Evolutionary conservation across 2,113 vertebrate species (phyloP).

Genomic region (Zosterops borbonicus): DNA sequence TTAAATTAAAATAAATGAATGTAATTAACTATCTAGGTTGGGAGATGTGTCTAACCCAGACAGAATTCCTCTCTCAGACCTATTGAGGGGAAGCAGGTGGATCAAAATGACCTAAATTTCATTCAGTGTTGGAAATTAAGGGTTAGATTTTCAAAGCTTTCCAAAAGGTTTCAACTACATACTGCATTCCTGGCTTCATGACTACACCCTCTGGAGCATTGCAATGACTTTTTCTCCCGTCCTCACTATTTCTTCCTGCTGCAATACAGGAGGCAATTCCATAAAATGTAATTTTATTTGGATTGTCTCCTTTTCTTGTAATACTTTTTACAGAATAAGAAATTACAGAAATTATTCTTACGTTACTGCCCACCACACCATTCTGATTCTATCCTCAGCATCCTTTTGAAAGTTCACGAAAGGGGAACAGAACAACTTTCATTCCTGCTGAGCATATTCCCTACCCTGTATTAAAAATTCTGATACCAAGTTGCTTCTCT

Average conservation of each 20-base stretch:
- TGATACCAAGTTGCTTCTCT: constrained; percentile 33
- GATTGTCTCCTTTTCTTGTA: background rate
- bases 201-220: background rate
- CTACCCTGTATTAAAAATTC: background rate
- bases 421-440: background rate
- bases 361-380: background rate
- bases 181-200: background rate
- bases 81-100: background rate
- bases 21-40: constrained; percentile 26
- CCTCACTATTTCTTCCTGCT: background rate
- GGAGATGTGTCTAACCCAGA: background rate
- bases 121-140: background rate
- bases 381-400: background rate
- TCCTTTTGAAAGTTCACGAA: background rate
- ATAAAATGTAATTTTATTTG: background rate
- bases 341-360: background rate
- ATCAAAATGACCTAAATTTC: constrained; percentile 28
- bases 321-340: background rate
- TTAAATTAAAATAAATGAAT: constrained; percentile 49
- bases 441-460: background rate
- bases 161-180: background rate
- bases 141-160: background rate
- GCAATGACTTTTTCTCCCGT: background rate
- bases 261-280: background rate
- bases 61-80: background rate